A percentile compares a stretch with the other conserved stretches of the same genome.
phyloP scores from a whole-genome alignment of 1,140 invertebrate species.

The Medauroidea extradentata region DNA sequence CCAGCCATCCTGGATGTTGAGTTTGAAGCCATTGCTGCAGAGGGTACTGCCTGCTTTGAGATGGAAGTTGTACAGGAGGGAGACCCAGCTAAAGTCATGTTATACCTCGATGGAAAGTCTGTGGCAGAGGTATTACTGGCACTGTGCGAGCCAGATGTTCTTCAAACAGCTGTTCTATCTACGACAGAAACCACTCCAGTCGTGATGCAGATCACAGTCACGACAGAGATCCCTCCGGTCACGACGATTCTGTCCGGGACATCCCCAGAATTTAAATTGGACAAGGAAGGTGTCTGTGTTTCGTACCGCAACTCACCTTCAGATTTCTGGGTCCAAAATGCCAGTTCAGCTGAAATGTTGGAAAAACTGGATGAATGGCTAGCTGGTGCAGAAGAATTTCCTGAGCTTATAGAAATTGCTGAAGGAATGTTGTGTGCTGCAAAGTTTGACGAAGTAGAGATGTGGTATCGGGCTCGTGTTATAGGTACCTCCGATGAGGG shows the following conservation, averaged over 20 bases:
- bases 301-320: conserved; percentile 13
- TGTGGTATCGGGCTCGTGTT: conserved; percentile 43
- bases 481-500: conserved; percentile 28
- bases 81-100: conserved; percentile 2
- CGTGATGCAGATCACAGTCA: no score
- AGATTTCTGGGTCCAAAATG: conserved; percentile 19
- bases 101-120: conserved; percentile 1
- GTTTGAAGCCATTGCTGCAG: conserved; percentile 57
- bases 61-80: conserved; percentile 5
- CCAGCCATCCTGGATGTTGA: conserved; percentile 56
- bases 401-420: conserved; percentile 42
- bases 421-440: conserved; percentile 53
- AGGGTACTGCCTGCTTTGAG: conserved; percentile 57
- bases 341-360: neutral
- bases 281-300: neutral
- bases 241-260: neutral
- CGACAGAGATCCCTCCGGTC: neutral
- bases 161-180: no score
- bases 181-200: no score
- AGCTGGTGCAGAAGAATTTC: conserved; percentile 48
- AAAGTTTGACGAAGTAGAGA: conserved; percentile 37
- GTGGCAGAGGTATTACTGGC: neutral
- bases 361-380: conserved; percentile 29
- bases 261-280: neutral
- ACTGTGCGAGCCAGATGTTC: neutral